A percentile compares a stretch with the other conserved stretches of the same genome.
These are phyloP conservation scores for Semicossyphus pulcher DNA, from an alignment of 2,113 vertebrate species.

Conservation along the genomic window DNA sequence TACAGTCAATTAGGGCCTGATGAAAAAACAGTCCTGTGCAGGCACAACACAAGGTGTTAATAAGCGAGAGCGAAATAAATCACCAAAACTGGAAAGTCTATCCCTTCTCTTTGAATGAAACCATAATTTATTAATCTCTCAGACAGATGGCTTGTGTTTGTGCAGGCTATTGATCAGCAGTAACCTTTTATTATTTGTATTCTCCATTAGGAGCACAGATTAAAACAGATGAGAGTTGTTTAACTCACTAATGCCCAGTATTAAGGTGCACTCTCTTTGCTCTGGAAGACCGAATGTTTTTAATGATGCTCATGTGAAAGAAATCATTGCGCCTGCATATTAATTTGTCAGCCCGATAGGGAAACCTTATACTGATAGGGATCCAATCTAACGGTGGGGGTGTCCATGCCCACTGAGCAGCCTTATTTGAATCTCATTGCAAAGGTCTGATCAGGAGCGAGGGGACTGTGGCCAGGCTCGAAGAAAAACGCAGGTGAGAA, in stretches of 20 bases:
- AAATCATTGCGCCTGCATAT: conserved; percentile 71
- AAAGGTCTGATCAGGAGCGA: conserved; percentile 64
- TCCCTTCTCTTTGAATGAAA: conserved; percentile 68
- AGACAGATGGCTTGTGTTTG: conserved; percentile 70
- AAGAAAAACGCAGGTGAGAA: conserved; percentile 52
- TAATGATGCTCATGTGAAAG: conserved; percentile 51
- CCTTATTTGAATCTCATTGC: conserved; percentile 74
- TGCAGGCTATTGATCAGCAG: conserved; percentile 75
- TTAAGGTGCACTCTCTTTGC: conserved; percentile 30
- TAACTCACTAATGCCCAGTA: conserved; percentile 55
- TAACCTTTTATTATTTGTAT: conserved; percentile 82
- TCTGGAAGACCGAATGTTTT: conserved; percentile 55
- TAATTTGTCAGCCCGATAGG: conserved; percentile 75
- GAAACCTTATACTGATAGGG: conserved; percentile 60
- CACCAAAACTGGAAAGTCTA: conserved; percentile 61
- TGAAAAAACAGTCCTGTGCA: conserved; percentile 69
- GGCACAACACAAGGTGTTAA: conserved; percentile 73
- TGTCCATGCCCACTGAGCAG: conserved; percentile 64
- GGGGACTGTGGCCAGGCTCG: conserved; percentile 38
- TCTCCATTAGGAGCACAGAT: conserved; percentile 74
- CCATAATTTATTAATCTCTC: conserved; percentile 79
- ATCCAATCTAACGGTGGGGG: conserved; percentile 67
- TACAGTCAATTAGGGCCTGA: conserved; percentile 80
- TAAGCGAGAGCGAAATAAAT: conserved; percentile 74
- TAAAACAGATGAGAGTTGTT: conserved; percentile 79